Conservation (phyloP, 2,113 vertebrate species). For the Chaetura pelagica region DNA sequence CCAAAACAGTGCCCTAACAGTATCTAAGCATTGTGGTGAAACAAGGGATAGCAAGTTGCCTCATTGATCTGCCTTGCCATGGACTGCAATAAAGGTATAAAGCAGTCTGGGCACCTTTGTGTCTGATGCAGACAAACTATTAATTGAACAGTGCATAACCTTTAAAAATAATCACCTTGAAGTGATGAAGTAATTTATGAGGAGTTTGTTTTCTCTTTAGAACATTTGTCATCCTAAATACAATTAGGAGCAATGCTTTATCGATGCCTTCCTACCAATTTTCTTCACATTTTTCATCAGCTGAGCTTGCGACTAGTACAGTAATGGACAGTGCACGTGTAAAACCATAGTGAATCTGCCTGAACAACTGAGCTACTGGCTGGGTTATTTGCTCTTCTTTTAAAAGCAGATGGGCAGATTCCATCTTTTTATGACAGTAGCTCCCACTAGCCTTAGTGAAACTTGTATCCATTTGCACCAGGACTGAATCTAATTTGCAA, state of each 20-base stretch:
- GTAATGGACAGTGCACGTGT: fast-evolving
- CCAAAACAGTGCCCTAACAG: background rate
- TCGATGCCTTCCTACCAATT: background rate
- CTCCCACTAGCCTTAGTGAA: background rate
- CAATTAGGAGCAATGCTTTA: background rate
- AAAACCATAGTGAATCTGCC: background rate
- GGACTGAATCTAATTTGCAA: background rate
- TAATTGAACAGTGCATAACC: background rate
- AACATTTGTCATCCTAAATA: background rate
- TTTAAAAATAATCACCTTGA: constrained; percentile 35
- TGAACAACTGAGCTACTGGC: background rate
- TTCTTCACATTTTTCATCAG: background rate
- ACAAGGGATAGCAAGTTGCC: fast-evolving
- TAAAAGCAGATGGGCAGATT: background rate
- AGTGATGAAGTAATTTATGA: background rate
- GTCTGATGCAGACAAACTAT: background rate
- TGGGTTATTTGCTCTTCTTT: background rate
- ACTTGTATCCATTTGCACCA: background rate
- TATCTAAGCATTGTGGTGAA: background rate
- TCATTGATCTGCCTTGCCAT: background rate
- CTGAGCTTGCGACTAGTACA: background rate
- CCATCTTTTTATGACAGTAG: background rate
- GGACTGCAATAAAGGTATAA: background rate
- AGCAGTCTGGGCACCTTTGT: background rate
- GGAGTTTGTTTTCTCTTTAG: background rate